phyloP scores from a whole-genome alignment of 1,140 invertebrate genomes.

The Dreissena polymorpha region DNA sequence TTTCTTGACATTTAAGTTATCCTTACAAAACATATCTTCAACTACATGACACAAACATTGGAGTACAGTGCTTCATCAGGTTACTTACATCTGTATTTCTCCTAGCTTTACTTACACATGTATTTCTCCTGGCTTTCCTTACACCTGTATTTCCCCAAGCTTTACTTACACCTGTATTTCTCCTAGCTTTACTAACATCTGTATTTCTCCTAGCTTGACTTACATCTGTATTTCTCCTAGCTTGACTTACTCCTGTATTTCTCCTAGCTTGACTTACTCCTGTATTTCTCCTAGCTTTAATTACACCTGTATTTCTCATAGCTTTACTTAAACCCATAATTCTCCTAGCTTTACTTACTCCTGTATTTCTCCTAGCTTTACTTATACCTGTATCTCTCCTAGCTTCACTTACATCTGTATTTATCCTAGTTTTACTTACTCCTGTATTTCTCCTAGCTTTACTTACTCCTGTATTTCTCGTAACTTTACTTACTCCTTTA shows the following conservation, averaged over 20 bases:
- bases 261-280: slow-evolving; percentile 72
- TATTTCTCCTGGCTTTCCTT: slow-evolving; percentile 69
- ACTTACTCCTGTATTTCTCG: slow-evolving; percentile 74
- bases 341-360: too few relatives aligned
- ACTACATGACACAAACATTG: too few relatives aligned
- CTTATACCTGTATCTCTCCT: slow-evolving; percentile 73
- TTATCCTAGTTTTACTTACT: too few relatives aligned
- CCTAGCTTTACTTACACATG: slow-evolving; percentile 72
- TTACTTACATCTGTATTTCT: slow-evolving; percentile 69
- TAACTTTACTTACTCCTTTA: slow-evolving; percentile 73
- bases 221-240: slow-evolving; percentile 74
- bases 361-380: slow-evolving; percentile 71
- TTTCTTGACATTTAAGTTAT: too few relatives aligned
- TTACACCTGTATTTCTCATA: slow-evolving; percentile 74
- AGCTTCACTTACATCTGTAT: too few relatives aligned
- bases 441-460: slow-evolving; percentile 71
- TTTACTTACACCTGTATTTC: slow-evolving; percentile 76
- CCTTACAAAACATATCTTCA: too few relatives aligned
- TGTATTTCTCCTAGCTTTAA: slow-evolving; percentile 72
- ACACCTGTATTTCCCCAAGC: slow-evolving; percentile 72
- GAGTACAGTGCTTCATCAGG: too few relatives aligned
- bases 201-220: slow-evolving; percentile 72
- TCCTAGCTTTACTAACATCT: slow-evolving; percentile 69
- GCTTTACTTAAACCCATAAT: too few relatives aligned
- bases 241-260: slow-evolving; percentile 76